A percentile compares a stretch with the other conserved stretches of the same genome.
These are phyloP conservation scores for Mohoua ochrocephala DNA, from an alignment of 2,113 vertebrate species.

Conservation along the genomic window DNA sequence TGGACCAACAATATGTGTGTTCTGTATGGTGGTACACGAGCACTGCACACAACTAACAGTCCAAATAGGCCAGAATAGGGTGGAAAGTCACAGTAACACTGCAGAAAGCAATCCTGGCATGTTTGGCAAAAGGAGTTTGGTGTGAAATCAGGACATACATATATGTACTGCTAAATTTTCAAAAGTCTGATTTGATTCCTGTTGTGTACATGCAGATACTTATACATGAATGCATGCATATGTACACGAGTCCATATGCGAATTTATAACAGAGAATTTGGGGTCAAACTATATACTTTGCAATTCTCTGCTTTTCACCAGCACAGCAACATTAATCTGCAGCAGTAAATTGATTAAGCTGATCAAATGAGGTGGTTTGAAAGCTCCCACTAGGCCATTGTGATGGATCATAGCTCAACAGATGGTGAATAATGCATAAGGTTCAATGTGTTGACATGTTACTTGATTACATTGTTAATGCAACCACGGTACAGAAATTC, in stretches of 20 bases:
- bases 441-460: background rate
- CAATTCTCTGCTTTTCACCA: background rate
- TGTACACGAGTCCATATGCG: fast-evolving
- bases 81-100: background rate
- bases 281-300: background rate
- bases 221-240: background rate
- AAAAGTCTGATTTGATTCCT: background rate
- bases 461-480: background rate
- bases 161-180: background rate
- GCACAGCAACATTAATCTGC: background rate
- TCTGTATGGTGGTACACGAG: background rate
- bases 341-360: background rate
- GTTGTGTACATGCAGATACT: background rate
- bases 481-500: background rate
- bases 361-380: background rate
- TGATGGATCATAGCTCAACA: background rate
- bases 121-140: background rate
- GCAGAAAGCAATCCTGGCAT: background rate
- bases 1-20: background rate
- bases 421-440: background rate
- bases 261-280: background rate
- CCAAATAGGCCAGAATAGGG: background rate
- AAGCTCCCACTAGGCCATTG: background rate
- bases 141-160: background rate
- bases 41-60: background rate